Conservation (phyloP, 2,113 vertebrate genomes). For the Lophochroa leadbeateri region DNA sequence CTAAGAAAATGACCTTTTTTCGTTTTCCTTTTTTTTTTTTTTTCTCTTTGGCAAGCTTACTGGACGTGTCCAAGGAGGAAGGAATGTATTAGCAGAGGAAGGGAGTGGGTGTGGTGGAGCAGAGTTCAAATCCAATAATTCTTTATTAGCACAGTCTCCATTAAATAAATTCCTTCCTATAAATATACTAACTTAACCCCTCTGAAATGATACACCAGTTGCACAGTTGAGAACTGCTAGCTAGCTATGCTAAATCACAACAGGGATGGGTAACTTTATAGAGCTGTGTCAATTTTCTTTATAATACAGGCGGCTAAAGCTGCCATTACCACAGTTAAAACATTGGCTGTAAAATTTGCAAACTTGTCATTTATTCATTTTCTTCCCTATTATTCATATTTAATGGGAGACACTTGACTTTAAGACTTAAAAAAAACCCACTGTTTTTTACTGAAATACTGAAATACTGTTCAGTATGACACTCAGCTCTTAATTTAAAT, state of each 20-base stretch:
- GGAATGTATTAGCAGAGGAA: constrained; percentile 17
- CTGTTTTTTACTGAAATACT: neutral
- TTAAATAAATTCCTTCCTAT: neutral
- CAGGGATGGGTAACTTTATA: neutral
- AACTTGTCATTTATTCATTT: neutral
- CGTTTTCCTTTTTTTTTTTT: neutral
- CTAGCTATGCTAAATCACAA: neutral
- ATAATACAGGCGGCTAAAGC: neutral
- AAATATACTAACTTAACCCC: neutral
- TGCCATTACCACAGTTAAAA: neutral
- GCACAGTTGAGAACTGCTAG: neutral
- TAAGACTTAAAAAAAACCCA: neutral
- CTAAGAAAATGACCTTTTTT: neutral
- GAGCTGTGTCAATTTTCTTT: neutral
- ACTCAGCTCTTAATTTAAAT: neutral
- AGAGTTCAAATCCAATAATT: constrained; percentile 1
- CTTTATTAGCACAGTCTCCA: neutral
- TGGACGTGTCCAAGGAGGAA: neutral
- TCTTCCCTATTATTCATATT: constrained; percentile 27
- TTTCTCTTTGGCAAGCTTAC: neutral
- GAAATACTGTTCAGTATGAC: neutral
- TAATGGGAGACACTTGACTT: constrained; percentile 18
- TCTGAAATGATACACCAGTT: neutral
- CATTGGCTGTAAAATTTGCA: neutral
- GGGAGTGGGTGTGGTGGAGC: neutral